Conservation (phyloP, 2,113 vertebrate species). For the Sprattus sprattus region DNA sequence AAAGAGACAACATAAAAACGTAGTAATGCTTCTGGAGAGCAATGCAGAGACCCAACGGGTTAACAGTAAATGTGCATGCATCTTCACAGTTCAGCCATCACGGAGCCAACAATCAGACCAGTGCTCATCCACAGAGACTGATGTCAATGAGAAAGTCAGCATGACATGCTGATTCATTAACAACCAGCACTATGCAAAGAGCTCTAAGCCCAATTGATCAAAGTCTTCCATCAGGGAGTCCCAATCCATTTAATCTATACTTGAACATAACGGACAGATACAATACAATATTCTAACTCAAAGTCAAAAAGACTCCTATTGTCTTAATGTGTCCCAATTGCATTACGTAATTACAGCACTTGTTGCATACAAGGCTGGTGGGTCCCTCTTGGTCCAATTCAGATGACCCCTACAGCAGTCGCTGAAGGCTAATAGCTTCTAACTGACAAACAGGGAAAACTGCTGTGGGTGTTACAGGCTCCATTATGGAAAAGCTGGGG, state of each 20-base stretch:
- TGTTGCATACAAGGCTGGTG: not conserved
- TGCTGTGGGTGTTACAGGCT: not conserved
- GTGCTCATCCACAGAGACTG: not conserved
- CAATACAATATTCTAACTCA: not conserved
- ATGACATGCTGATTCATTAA: not conserved
- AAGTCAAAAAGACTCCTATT: not conserved
- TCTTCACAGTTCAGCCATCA: not conserved
- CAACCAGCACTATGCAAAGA: not conserved
- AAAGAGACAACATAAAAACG: not conserved
- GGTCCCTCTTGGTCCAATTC: not conserved
- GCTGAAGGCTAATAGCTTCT: not conserved
- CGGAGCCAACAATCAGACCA: not conserved
- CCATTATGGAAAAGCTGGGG: slow-evolving; percentile 4
- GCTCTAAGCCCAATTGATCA: not conserved
- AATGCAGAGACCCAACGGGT: not conserved
- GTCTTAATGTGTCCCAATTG: not conserved
- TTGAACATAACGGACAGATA: not conserved
- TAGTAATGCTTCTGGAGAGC: not conserved
- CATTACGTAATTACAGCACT: not conserved
- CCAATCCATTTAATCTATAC: not conserved
- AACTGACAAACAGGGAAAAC: not conserved
- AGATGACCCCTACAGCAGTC: not conserved
- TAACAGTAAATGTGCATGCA: not conserved
- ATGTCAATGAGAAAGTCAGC: not conserved
- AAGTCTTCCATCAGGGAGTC: not conserved